Base-by-base conservation (phyloP, 2,797 vertebrate species). In the Kryptopterus vitreolus region DNA sequence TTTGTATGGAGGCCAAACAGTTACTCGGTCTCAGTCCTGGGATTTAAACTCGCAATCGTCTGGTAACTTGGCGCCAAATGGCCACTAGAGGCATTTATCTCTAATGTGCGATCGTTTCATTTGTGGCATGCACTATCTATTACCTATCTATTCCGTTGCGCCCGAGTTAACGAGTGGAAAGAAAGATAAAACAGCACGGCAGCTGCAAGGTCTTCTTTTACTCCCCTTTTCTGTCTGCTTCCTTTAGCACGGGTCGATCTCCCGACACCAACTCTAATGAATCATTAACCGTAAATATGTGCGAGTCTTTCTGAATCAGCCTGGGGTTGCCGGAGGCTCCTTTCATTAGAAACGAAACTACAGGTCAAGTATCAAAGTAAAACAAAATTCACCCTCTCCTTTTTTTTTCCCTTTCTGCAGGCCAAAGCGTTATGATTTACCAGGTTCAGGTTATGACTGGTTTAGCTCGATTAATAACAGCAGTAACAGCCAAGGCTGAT, bases 271-370 rank as follows among this genome's bases (percentile, higher is more conserved):
- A 48, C 26, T 9, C 24, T n/a, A 70, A 69, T 70, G 50, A 78
- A 69, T 78, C 38, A 29, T 80, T 74, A 65, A 73, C 70, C 65
- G 29, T 80, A 31, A 73, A 79, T 71, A 46, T 18, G 24, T 24
- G 24, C 22, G 55, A 26, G n/a, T 4, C 16, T 65, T 43, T 57
- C 71, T 55, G 61, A 75, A 80, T 75, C 20, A 48, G 61, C 20
- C 55, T 57, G 7, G 26, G 48, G n/a, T 26, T 26, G 55, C 38
- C 62, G 46, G 24, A 62, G 18, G 20, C 22, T 79, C 65, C 26
- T 65, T 11, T 22, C 46, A 38, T 71, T 11, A 53, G 68, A 59
- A 31, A 31, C 20, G 66, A 71, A 53, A 52, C 48, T n/a, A 79
- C 26, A 38, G 48, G 46, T 52, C 46, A 73, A 35, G 22, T 18